Evolutionary conservation across 1,140 invertebrate genomes (phyloP).

Genomic region (Agrypnia vestita): DNA sequence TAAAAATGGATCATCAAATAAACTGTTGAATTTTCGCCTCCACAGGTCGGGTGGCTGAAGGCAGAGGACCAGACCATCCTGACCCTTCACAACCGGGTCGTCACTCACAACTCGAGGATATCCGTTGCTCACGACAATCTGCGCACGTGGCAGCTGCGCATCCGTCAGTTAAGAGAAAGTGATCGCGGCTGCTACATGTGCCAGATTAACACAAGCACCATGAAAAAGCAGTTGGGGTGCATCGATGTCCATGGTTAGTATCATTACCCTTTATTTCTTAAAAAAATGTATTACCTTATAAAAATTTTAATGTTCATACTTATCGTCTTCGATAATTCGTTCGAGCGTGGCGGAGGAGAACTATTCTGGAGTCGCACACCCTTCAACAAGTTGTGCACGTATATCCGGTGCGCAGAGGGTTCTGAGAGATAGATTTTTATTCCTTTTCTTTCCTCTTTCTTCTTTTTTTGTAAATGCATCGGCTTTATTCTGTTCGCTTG

Average conservation of each 20-base stretch:
- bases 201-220: conserved; percentile 89
- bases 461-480: too few species aligned
- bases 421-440: too few species aligned
- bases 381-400: too few species aligned
- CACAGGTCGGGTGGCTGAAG: conserved; percentile 90
- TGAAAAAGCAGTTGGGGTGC: conserved; percentile 90
- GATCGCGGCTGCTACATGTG: conserved; percentile 90
- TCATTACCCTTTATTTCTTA: background rate
- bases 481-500: too few species aligned
- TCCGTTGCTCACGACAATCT: conserved; percentile 83
- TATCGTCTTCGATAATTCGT: too few species aligned
- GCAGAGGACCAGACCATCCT: conserved; percentile 92
- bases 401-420: too few species aligned
- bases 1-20: too few species aligned
- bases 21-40: conserved; percentile 48
- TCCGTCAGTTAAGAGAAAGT: conserved; percentile 79
- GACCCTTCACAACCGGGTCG: conserved; percentile 86
- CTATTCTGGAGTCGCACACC: too few species aligned
- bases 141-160: conserved; percentile 84
- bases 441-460: too few species aligned
- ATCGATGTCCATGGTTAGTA: conserved; percentile 87
- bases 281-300: too few species aligned
- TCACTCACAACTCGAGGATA: conserved; percentile 87
- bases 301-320: too few species aligned
- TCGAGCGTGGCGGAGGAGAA: too few species aligned